Evolutionary conservation across 2,113 vertebrate genomes (phyloP), one percentile per base, ranked within the genome.

Genomic region (Mormyrus lacerda): DNA sequence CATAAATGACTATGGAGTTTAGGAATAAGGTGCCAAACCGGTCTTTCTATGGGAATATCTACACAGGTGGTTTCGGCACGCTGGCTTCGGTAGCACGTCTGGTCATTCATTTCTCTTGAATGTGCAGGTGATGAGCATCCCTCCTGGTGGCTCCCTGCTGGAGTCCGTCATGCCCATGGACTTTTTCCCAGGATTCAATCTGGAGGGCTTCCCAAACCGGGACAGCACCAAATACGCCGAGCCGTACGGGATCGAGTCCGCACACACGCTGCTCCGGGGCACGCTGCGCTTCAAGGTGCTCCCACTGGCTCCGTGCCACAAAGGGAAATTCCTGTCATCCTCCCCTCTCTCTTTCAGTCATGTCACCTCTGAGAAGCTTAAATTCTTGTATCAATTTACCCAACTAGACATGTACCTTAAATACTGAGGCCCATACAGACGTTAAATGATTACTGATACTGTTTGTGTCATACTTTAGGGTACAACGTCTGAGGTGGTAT

Each of bases 161-260:
- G 97, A 98, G 45, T 93, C 95, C 3, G 94, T 97, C 13, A 90
- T 88, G 1, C 89, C 95, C 0, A 97, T 98, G 97, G 97, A 98
- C 89, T 98, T 97, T 92, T 95, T 98, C 88, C 98, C 98, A 0
- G 98, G 98, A 53, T 96, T 99, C 89, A 99, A 96, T 90, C 93
- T 99, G 44, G 98, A 99, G 94, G 97, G 97, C 31, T 98, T 98
- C 91, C 98, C 98, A 35, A 99, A 99, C 94, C 96, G 98, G 19
- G 97, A 99, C 94, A 99, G 98, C 91, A 98, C 96, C 5, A 97
- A 95, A 88, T 99, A 99, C 0, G 95, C 96, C 0, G 95, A 97
- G 87, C 90, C 94, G 0, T 99, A 99, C 13, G 97, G 97, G 85
- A 98, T 99, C 91, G 93, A 97, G 84, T 95, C 95, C 8, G 97